Evolutionary conservation across 2,113 vertebrate genomes (phyloP), one percentile per base, ranked within the genome.

Genomic region (Nothocercus nigrocapillus): DNA sequence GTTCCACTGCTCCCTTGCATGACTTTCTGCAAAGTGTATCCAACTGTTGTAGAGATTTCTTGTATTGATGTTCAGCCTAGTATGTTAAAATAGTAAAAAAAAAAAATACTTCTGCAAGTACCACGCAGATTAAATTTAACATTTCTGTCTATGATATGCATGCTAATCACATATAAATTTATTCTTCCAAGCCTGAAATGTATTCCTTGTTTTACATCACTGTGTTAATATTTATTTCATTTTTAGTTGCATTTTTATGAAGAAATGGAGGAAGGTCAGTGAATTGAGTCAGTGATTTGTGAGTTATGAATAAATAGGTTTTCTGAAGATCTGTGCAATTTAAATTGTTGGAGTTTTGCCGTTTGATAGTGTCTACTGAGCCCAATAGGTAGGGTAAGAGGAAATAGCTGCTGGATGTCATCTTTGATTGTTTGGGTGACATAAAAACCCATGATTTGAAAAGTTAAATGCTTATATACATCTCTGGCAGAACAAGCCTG

Each of bases 81-180:
- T 3, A 1, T 83, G 68, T 67, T 91, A 69, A 85, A 89, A 85
- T 38, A 61, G 64, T 53, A 34, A 61, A 74, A 91, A 86, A 45
- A 76, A 61, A 83, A 90, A 86, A 45, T 72, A 72, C 47, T 88
- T 76, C 86, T 93, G 58, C 85, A 62, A 69, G 93, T 84, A 56
- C 51, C 24, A 11, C 47, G 47, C 0, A 1, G 38, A 83, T 88
- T 56, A 80, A 76, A 63, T 76, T 72, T 85, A 74, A 53, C 40
- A 11, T 86, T 85, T 42, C 53, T 87, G 11, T n/a, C n/a, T 58
- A 73, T 63, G 64, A n/a, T 81, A 9, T 72, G 15, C 53, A 30
- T 75, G 5, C 51, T 75, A 91, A 83, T 67, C 85, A 80, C 25
- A 22, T 49, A 49, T 32, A 24, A 90, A 81, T 56, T 67, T 1